Evolutionary conservation across 2,888 invertebrate genomes (phyloP), one percentile per base, ranked within the genome.

Genomic region (Drosophila putrida): DNA sequence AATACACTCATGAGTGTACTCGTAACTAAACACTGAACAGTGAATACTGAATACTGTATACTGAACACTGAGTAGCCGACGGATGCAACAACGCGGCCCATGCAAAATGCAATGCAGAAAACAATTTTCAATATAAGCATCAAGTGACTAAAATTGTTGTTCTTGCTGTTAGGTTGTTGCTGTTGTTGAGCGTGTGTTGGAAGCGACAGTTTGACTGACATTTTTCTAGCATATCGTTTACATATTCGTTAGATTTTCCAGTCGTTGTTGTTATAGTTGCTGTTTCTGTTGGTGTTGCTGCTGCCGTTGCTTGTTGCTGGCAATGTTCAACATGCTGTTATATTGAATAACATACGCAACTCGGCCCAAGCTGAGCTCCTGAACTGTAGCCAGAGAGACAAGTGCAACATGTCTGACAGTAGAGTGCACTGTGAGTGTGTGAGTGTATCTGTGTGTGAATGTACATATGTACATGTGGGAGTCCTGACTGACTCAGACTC

Each of bases 191-290:
- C 90, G 90, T 91, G 91, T 90, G 91, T 90, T 91, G 90, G 89
- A 90, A 87, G 89, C 91, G 90, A 90, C 91, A 90, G 88, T 90
- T 91, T 90, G 91, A 90, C 90, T 90, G 91, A 91, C 90, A 90
- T 88, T 91, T 89, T 90, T 90, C 85, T 90, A 89, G 89, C 88
- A 90, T 90, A 91, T 90, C 89, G 88, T 89, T 89, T 91, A 85
- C 90, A 84, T 88, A 82, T 83, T 80, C 78, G 88, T 78, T 89
- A 84, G 85, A 89, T 86, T 89, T 89, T 75, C 64, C 79, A 88
- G 60, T 36, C 58, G 64, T 11, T 39, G 60, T 46, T 60, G 70
- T 41, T 57, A 20, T 10, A 47, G 57, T 63, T 36, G 49, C 28
- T 63, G 49, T 31, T 49, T 54, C 58, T 36, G 49, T 28, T 57